A percentile compares a stretch with the other conserved stretches of the same genome.
These are phyloP conservation scores for Chaetoderma sp. DNA, from an alignment of 2,888 invertebrate genomes.

Conservation along the genomic window DNA sequence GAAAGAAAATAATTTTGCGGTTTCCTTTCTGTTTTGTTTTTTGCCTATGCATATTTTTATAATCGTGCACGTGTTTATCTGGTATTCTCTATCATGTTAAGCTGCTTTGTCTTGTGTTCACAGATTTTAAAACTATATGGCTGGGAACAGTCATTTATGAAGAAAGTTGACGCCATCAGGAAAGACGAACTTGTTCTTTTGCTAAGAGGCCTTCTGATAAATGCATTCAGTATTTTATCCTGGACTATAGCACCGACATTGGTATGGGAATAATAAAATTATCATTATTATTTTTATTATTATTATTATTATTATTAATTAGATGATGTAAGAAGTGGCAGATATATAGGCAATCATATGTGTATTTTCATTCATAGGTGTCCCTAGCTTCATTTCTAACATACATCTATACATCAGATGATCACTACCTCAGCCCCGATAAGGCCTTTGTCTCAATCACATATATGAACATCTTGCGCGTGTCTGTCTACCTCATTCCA, in stretches of 20 bases:
- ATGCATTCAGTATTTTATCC: conserved; percentile 82
- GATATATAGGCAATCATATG: too few relatives aligned
- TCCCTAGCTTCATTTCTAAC: conserved; percentile 61
- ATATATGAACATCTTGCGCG: conserved; percentile 71
- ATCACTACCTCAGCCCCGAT: conserved; percentile 76
- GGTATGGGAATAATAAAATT: too few relatives aligned
- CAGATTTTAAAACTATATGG: conserved; percentile 85
- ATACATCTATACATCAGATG: conserved; percentile 53
- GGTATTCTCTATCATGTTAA: too few relatives aligned
- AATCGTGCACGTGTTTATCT: too few relatives aligned
- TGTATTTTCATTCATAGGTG: conserved; percentile 69
- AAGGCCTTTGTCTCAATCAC: conserved; percentile 69
- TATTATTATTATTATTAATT: too few relatives aligned
- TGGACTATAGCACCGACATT: conserved; percentile 96
- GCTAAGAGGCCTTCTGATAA: conserved; percentile 82
- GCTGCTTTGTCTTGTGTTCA: too few relatives aligned
- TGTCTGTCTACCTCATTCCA: conserved; percentile 95
- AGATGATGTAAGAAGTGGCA: too few relatives aligned
- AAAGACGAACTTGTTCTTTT: conserved; percentile 87
- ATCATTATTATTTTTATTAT: too few relatives aligned
- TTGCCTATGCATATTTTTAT: too few relatives aligned
- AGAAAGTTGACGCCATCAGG: conserved; percentile 87
- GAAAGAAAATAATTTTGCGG: too few relatives aligned
- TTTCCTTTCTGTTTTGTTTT: too few relatives aligned
- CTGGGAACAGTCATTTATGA: conserved; percentile 93